A percentile compares a stretch with the other conserved stretches of the same genome.
Conservation (phyloP, 2,797 vertebrate species). For the Pseudochirops cupreus region DNA sequence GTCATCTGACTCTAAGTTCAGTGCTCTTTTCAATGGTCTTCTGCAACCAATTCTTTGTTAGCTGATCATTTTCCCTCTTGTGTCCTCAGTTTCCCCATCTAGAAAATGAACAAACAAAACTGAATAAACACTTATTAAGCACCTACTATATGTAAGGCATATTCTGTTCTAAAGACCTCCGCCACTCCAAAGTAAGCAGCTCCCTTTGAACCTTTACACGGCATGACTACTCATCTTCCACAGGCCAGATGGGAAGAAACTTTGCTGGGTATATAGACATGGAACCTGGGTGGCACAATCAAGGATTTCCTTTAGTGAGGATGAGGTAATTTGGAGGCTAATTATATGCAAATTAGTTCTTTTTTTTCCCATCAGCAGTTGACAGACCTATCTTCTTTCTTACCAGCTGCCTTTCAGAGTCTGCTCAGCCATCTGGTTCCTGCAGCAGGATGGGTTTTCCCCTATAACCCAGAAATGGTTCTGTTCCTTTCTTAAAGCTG, state of each 20-base stretch:
- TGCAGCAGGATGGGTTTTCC: background rate
- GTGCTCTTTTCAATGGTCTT: background rate
- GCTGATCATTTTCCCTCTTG: background rate
- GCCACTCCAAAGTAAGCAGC: background rate
- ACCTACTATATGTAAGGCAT: background rate
- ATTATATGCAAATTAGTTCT: background rate
- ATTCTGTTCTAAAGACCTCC: background rate
- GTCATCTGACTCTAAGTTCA: background rate
- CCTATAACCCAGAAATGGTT: background rate
- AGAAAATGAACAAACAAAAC: background rate
- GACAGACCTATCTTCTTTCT: background rate
- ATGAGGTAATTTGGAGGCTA: slow-evolving; percentile 3
- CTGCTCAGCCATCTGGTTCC: background rate
- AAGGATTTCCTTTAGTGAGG: background rate
- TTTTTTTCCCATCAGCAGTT: background rate
- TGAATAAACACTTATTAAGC: background rate
- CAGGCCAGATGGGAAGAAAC: background rate
- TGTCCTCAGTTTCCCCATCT: background rate
- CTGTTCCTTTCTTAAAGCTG: background rate
- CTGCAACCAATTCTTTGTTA: background rate
- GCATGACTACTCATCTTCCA: background rate
- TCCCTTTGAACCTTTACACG: background rate
- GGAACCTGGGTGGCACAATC: background rate
- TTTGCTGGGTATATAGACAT: background rate
- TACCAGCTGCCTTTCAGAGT: background rate